These are phyloP conservation scores for Physella acuta DNA, from an alignment of 1,140 invertebrate species.

Conservation along the genomic window DNA sequence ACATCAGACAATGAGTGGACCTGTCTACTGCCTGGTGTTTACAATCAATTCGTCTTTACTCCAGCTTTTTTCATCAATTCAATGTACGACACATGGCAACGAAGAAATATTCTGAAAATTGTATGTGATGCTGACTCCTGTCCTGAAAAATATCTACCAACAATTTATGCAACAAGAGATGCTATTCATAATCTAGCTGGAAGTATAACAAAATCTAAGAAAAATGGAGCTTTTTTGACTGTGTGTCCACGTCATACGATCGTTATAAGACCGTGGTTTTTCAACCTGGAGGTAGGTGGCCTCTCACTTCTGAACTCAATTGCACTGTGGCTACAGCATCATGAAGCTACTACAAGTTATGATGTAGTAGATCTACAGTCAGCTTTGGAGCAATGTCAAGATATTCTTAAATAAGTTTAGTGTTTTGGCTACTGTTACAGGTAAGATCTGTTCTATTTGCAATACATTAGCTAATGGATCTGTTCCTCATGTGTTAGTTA, in stretches of 20 bases:
- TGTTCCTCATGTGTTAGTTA: too few species aligned
- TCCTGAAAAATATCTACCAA: constrained; percentile 21
- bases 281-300: constrained; percentile 17
- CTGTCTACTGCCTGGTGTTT: constrained; percentile 37
- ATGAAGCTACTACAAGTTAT: too few species aligned
- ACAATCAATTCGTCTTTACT: constrained; percentile 38
- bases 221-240: constrained; percentile 40
- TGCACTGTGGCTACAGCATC: constrained; percentile 32
- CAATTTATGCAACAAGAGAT: constrained; percentile 24
- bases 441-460: too few species aligned
- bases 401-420: too few species aligned
- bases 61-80: constrained; percentile 42
- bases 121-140: constrained; percentile 29
- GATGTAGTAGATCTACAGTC: too few species aligned
- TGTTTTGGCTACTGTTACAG: too few species aligned
- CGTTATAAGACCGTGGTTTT: constrained; percentile 28
- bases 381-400: too few species aligned
- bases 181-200: constrained; percentile 14
- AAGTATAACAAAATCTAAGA: constrained; percentile 26
- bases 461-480: too few species aligned
- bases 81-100: constrained; percentile 40
- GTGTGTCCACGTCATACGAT: constrained; percentile 38
- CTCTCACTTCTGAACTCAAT: constrained; percentile 30
- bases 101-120: constrained; percentile 29
- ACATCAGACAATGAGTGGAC: constrained; percentile 29